Percentiles rank a stretch among this genome's conserved stretches.
phyloP scores from a whole-genome alignment of 2,113 vertebrate species.

The Holacanthus passer region DNA sequence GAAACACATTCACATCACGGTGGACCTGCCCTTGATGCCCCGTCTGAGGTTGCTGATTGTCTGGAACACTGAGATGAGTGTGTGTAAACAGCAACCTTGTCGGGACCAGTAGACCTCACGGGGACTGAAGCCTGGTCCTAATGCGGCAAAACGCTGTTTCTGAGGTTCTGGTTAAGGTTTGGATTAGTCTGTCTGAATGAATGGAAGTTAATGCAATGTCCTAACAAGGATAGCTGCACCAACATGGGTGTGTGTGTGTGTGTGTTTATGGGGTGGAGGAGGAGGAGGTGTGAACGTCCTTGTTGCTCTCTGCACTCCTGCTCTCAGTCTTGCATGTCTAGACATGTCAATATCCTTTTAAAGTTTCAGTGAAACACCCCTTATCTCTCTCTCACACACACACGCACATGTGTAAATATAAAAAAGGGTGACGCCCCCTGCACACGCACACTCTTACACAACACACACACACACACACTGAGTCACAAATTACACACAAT shows the following conservation, averaged over 20 bases:
- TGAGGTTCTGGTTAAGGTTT: no score
- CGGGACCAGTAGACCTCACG: no score
- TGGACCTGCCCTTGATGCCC: constrained; percentile 67
- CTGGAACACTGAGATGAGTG: constrained; percentile 37
- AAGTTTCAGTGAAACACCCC: constrained; percentile 59
- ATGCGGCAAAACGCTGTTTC: no score
- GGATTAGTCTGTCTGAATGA: no score
- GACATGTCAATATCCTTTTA: constrained; percentile 70
- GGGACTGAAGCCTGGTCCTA: no score
- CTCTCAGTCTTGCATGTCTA: constrained; percentile 65
- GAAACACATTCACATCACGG: constrained; percentile 71
- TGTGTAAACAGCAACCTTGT: no score
- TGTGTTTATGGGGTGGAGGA: neutral
- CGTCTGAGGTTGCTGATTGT: constrained; percentile 68
- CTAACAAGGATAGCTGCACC: no score
- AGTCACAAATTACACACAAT: constrained; percentile 62
- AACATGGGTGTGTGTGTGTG: constrained; percentile 12
- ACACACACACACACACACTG: constrained; percentile 61
- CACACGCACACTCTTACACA: constrained; percentile 31
- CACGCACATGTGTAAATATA: constrained; percentile 9
- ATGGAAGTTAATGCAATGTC: no score
- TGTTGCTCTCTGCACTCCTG: constrained; percentile 48
- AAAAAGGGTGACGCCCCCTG: constrained; percentile 19
- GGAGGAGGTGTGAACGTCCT: constrained; percentile 61
- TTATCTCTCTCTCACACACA: constrained; percentile 55